Conservation (phyloP, 2,888 invertebrate genomes). For the Sarcophaga variegata region DNA sequence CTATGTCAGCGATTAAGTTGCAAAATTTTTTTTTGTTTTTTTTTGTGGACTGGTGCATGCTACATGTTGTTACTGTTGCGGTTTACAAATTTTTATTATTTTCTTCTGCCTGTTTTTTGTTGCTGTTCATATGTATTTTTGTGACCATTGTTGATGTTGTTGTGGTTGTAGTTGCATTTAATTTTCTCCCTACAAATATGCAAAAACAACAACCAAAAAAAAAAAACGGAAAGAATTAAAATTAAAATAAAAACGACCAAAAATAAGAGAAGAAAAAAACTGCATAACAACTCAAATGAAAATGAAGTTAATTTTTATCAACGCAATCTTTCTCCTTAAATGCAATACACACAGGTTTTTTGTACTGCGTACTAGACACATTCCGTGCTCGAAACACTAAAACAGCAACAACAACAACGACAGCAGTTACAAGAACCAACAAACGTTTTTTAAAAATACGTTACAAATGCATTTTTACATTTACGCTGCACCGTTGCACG, state of each 20-base stretch:
- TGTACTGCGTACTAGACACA: too few relatives aligned
- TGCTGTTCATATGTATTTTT: background rate
- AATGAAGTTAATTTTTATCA: constrained; percentile 60
- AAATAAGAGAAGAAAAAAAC: background rate
- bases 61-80: constrained; percentile 51
- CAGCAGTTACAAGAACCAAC: constrained; percentile 30
- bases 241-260: too few relatives aligned
- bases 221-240: background rate
- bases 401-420: too few relatives aligned
- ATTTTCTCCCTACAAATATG: constrained; percentile 24
- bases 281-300: constrained; percentile 43
- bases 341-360: constrained; percentile 30
- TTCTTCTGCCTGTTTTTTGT: background rate
- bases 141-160: constrained; percentile 6
- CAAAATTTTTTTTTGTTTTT: constrained; percentile 25
- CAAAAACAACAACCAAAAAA: too few relatives aligned
- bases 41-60: constrained; percentile 6
- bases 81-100: constrained; percentile 40
- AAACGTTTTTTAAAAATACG: constrained; percentile 38
- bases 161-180: constrained; percentile 28
- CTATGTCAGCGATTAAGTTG: constrained; percentile 68
- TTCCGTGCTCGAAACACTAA: too few relatives aligned
- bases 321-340: constrained; percentile 51
- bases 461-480: constrained; percentile 64
- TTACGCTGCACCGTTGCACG: constrained; percentile 3